These are phyloP conservation scores for Ceratothoa steindachneri DNA, from an alignment of 2,888 invertebrate genomes.

Conservation along the genomic window DNA sequence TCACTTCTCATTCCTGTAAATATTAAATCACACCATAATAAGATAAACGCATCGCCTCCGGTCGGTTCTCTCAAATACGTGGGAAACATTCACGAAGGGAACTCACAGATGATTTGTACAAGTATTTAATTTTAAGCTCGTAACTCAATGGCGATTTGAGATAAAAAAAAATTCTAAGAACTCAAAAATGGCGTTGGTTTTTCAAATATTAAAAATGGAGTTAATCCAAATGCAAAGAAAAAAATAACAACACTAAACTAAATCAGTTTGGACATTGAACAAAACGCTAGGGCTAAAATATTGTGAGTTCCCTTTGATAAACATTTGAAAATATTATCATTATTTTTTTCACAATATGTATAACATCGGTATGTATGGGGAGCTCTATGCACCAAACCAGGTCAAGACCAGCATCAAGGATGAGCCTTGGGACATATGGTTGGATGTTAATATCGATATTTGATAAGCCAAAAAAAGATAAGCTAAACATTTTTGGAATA, in stretches of 20 bases:
- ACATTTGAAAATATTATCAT: not conserved
- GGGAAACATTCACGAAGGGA: not conserved
- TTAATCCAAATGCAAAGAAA: not conserved
- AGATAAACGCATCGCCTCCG: not conserved
- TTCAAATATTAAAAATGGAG: no score
- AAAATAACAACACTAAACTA: not conserved
- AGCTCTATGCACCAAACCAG: constrained; percentile 47
- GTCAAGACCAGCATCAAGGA: constrained; percentile 36
- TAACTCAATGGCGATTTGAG: no score
- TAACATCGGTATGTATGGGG: constrained; percentile 12
- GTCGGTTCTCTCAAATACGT: not conserved
- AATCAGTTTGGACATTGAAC: not conserved
- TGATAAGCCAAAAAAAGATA: not conserved
- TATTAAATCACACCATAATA: constrained; percentile 10
- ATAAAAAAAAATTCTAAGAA: no score
- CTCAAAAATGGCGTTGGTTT: no score
- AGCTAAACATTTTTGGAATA: not conserved
- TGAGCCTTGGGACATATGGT: constrained; percentile 48
- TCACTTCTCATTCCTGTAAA: constrained; percentile 5
- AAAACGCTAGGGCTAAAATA: not conserved
- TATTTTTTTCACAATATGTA: constrained; percentile 8
- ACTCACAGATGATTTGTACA: not conserved
- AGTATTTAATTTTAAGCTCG: no score
- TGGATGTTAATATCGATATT: constrained; percentile 19
- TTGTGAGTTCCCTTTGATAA: constrained; percentile 19